Conservation (phyloP, 2,797 vertebrate species). For the Scarus forsteni region DNA sequence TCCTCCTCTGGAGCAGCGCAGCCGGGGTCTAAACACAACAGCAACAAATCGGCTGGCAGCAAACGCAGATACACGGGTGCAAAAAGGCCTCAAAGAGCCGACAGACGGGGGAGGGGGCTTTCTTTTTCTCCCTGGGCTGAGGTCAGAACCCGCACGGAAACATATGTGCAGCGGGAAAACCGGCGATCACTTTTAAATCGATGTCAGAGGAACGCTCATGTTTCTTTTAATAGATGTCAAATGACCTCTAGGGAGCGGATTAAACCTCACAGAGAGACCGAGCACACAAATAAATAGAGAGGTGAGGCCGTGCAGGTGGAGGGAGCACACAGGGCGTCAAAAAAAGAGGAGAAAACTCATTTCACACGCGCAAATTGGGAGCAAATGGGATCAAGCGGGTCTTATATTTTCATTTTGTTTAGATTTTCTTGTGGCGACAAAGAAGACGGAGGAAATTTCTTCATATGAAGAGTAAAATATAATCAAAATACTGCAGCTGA, state of each 20-base stretch:
- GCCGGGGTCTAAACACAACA: conserved; percentile 48
- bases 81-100: conserved; percentile 62
- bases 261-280: conserved; percentile 33
- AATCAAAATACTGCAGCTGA: conserved; percentile 24
- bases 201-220: conserved; percentile 46
- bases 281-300: conserved; percentile 43
- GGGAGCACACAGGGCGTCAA: conserved; percentile 12
- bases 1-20: neutral
- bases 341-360: conserved; percentile 40
- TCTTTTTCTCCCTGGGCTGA: conserved; percentile 15
- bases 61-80: conserved; percentile 56
- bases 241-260: conserved; percentile 27
- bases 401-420: conserved; percentile 25
- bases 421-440: conserved; percentile 51
- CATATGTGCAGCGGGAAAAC: conserved; percentile 31
- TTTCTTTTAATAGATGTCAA: conserved; percentile 13
- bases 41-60: conserved; percentile 57
- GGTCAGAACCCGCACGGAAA: conserved; percentile 54
- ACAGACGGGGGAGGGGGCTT: conserved; percentile 12
- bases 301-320: conserved; percentile 9
- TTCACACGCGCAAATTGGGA: conserved; percentile 67
- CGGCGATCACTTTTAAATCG: conserved; percentile 46
- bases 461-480: neutral
- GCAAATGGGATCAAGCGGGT: conserved; percentile 37
- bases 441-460: conserved; percentile 33